Evolutionary conservation across 1,140 invertebrate genomes (phyloP).

Genomic region (Argopecten irradians): DNA sequence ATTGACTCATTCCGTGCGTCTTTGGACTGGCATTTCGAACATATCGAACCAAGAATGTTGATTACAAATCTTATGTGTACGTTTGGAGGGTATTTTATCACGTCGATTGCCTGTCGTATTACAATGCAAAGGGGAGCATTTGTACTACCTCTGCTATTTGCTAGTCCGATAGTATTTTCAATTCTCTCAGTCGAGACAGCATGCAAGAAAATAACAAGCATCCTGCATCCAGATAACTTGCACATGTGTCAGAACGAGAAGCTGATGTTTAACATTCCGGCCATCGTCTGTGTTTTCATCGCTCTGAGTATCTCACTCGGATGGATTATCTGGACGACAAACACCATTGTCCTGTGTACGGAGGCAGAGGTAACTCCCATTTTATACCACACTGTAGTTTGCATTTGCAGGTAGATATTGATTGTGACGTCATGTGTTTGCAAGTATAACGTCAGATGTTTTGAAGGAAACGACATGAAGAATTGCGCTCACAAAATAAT

Average conservation of each 20-base stretch:
- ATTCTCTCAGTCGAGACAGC: conserved; percentile 27
- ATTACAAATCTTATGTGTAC: neutral
- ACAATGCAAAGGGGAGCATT: conserved; percentile 55
- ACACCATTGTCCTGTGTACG: neutral
- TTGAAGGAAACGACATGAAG: too few species aligned
- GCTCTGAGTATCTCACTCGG: neutral
- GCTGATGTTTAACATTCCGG: neutral
- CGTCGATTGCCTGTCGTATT: conserved; percentile 48
- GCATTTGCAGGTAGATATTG: too few species aligned
- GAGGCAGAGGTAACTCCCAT: conserved; percentile 27
- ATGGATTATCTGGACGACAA: neutral
- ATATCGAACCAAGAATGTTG: neutral
- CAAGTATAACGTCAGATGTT: too few species aligned
- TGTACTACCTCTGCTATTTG: conserved; percentile 50
- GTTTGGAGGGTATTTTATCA: conserved; percentile 51
- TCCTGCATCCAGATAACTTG: neutral
- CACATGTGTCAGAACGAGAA: neutral
- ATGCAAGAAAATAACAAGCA: conserved; percentile 37
- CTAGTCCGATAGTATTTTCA: conserved; percentile 36
- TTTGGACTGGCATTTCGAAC: neutral
- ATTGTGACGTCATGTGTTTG: too few species aligned
- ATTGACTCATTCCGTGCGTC: neutral
- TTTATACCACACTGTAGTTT: neutral
- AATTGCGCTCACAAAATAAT: too few species aligned
- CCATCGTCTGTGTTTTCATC: neutral